Conservation (phyloP, 2,888 invertebrate species). For the Cabera pusaria region DNA sequence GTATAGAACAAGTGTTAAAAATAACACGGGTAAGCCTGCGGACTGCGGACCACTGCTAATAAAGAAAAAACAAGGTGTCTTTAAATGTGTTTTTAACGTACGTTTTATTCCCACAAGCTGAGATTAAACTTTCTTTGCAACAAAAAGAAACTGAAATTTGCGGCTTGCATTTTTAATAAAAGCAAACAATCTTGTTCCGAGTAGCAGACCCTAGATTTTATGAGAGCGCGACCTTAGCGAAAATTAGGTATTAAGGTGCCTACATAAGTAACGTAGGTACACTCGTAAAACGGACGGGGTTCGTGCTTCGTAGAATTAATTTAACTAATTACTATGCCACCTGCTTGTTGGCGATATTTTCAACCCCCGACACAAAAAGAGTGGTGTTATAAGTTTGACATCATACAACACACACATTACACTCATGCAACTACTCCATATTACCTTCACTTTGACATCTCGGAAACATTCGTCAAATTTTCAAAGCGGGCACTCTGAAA, state of each 20-base stretch:
- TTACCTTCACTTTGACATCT: too few relatives aligned
- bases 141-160: conserved; percentile 6
- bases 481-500: too few relatives aligned
- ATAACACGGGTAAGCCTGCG: too few relatives aligned
- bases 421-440: too few relatives aligned
- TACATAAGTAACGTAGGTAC: conserved; percentile 1
- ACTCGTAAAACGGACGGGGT: conserved; percentile 20
- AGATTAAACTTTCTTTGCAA: conserved; percentile 2
- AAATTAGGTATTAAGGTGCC: conserved; percentile 31
- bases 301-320: conserved; percentile 41
- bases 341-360: conserved; percentile 37
- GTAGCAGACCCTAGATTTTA: conserved; percentile 45
- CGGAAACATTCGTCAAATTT: too few relatives aligned
- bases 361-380: too few relatives aligned
- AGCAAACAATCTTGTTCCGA: conserved; percentile 50
- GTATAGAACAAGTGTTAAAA: too few relatives aligned
- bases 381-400: too few relatives aligned
- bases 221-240: conserved; percentile 47
- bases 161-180: conserved; percentile 50
- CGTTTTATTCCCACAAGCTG: background rate
- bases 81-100: background rate
- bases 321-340: conserved; percentile 44
- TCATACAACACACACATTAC: too few relatives aligned
- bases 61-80: too few relatives aligned
- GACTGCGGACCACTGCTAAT: too few relatives aligned